Percentiles rank a stretch among this genome's conserved stretches.
Conservation (phyloP, 2,888 invertebrate genomes). For the Cephus pulcher region DNA sequence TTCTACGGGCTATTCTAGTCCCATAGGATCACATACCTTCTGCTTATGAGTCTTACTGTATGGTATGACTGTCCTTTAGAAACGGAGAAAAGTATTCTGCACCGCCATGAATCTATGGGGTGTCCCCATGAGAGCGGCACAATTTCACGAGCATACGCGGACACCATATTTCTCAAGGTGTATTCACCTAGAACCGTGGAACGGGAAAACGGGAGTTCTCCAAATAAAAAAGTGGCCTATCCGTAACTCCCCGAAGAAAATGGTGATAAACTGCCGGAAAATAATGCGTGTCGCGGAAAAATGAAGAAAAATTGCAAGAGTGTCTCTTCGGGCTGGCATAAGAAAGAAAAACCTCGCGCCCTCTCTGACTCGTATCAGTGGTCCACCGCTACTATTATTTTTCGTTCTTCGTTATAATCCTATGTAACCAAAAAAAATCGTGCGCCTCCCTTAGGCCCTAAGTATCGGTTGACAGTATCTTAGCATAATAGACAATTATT, state of each 20-base stretch:
- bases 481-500: neutral
- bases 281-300: conserved; percentile 46
- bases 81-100: neutral
- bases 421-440: neutral
- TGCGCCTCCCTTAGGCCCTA: neutral
- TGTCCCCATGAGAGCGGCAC: neutral
- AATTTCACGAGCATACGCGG: neutral
- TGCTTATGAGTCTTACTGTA: neutral
- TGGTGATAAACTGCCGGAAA: conserved; percentile 52
- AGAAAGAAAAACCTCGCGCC: conserved; percentile 34
- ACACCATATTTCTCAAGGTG: neutral
- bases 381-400: neutral
- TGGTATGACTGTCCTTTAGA: neutral
- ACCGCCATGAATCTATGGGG: neutral
- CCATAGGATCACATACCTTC: neutral
- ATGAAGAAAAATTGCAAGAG: conserved; percentile 51
- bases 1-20: neutral
- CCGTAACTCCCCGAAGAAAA: conserved; percentile 33
- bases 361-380: neutral
- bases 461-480: neutral
- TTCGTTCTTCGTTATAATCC: neutral
- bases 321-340: conserved; percentile 22
- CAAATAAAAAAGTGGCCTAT: conserved; percentile 11
- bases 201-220: neutral
- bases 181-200: neutral